Evolutionary conservation across 1,140 invertebrate genomes (phyloP), one percentile per base, ranked within the genome.

Genomic region (Bombus ignitus): DNA sequence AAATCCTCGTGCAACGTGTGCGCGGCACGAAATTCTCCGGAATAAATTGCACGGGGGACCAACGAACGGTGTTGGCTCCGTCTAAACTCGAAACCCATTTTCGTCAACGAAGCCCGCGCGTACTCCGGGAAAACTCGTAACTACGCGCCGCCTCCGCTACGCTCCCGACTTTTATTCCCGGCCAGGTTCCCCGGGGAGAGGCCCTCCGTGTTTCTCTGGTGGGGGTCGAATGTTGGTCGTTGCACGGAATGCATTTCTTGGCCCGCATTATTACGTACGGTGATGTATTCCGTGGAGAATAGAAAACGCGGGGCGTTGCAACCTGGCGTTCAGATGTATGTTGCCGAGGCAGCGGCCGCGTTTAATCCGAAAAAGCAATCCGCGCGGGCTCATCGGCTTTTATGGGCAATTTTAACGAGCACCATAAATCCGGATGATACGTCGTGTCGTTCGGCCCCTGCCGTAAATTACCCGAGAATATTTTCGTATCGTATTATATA

Each of bases 351-450:
- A 28, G 35, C 71, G 42, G 13, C n/a, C 57, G 28, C 81, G 82
- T 78, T 83, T 83, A 83, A 83, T 83, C 82, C 82, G 65, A 83
- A 78, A 83, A 83, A 83, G 82, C 82, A 83, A 83, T 83, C 75
- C 82, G 82, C 74, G 82, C 65, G 37, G 65, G 59, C 57, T 59
- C 53, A 15, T 59, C 10, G 47, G 74, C 82, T 83, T 83, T 83
- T 83, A 83, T 83, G 82, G 74, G 74, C 74, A 78, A 83, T 83
- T 83, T 78, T 83, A 83, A 83, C 82, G 82, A 78, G 75, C 74
- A 57, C 59, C 47, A 78, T 83, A 83, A 83, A 83, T 83, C 74
- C 37, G 65, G 74, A 83, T 78, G 74, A 77, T 83, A 83, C 82
- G 74, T n/a, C 47, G 59, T 32, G 82, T 77, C 74, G 82, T 83